A percentile compares a stretch with the other conserved stretches of the same genome.
Evolutionary conservation across 2,797 vertebrate genomes (phyloP).

Genomic region (Semotilus atromaculatus): DNA sequence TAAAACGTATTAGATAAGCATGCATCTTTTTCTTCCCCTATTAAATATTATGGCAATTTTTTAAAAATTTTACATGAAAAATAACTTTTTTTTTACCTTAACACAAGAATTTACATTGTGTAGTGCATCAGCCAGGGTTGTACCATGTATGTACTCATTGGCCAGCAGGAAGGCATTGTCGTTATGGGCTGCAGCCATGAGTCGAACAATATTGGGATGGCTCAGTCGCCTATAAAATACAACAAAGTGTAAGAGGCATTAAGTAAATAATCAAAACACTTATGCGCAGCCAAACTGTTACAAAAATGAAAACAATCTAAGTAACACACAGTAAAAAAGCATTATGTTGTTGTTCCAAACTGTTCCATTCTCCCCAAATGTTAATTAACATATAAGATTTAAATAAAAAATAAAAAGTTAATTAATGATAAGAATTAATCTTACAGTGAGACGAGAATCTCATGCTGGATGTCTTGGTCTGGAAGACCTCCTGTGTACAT

Average conservation of each 20-base stretch:
- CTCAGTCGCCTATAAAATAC: not conserved
- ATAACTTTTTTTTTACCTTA: no score
- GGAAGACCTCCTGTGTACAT: not conserved
- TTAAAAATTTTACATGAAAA: no score
- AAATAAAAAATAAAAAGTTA: not conserved
- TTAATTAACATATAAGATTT: not conserved
- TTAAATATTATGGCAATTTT: no score
- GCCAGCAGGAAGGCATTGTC: no score
- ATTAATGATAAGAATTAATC: not conserved
- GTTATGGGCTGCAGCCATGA: not conserved
- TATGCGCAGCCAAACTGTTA: not conserved
- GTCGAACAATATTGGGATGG: constrained; percentile 27
- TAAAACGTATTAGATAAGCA: no score
- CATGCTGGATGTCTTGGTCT: constrained; percentile 8
- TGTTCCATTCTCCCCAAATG: not conserved
- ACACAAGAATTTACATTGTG: no score
- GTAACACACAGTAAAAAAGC: no score
- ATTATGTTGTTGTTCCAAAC: not conserved
- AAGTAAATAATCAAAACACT: not conserved
- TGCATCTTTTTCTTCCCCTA: no score
- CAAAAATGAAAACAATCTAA: no score
- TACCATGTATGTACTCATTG: no score
- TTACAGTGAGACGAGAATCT: constrained; percentile 25
- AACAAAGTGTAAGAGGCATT: not conserved
- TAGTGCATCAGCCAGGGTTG: no score